phyloP scores from a whole-genome alignment of 2,888 invertebrate genomes.

The Ichneumon xanthorius region DNA sequence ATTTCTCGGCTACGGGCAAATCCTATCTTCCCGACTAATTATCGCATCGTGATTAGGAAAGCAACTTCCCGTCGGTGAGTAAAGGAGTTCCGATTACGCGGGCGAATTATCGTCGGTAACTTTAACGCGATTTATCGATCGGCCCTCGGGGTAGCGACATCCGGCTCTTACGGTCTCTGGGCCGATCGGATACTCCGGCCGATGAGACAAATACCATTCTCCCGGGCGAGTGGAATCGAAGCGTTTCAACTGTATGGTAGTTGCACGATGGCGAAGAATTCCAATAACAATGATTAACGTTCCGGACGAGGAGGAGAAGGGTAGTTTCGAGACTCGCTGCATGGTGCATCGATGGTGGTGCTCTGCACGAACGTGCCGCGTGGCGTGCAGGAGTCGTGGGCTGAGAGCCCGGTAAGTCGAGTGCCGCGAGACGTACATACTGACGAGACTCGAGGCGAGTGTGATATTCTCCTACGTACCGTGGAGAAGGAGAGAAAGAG shows the following conservation, averaged over 20 bases:
- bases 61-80: background rate
- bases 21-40: background rate
- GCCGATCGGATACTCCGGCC: slow-evolving; percentile 5
- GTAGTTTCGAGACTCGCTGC: slow-evolving; percentile 68
- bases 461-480: slow-evolving; percentile 60
- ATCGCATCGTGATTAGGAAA: background rate
- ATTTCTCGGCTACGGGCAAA: slow-evolving; percentile 7
- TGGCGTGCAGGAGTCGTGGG: slow-evolving; percentile 62
- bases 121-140: slow-evolving; percentile 3
- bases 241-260: slow-evolving; percentile 26
- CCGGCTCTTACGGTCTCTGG: background rate
- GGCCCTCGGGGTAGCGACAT: background rate
- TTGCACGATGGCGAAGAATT: slow-evolving; percentile 67
- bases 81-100: background rate
- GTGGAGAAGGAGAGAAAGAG: slow-evolving; percentile 21
- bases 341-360: slow-evolving; percentile 63
- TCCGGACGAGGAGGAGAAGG: slow-evolving; percentile 68
- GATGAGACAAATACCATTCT: slow-evolving; percentile 17
- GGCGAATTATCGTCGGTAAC: background rate
- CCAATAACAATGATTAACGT: slow-evolving; percentile 79
- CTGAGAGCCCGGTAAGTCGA: slow-evolving; percentile 36
- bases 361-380: slow-evolving; percentile 63
- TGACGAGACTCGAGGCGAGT: slow-evolving; percentile 35
- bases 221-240: slow-evolving; percentile 28
- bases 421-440: slow-evolving; percentile 58